Evolutionary conservation across 2,888 invertebrate species (phyloP).

Genomic region (Heliconius ismenius): DNA sequence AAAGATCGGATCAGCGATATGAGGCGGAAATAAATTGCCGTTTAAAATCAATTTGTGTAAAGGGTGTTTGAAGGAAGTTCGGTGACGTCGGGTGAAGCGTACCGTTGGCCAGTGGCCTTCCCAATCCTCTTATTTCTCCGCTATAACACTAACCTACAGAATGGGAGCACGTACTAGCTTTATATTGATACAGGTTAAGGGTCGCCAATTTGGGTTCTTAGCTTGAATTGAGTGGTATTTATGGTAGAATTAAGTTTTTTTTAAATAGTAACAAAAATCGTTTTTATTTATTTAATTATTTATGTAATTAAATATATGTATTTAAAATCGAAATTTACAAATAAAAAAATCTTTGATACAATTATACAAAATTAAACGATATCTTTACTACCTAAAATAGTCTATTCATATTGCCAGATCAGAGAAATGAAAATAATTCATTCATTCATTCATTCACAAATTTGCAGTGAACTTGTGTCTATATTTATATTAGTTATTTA

Average conservation of each 20-base stretch:
- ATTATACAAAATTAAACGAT: no score
- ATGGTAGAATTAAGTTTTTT: neutral
- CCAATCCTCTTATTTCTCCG: slow-evolving; percentile 40
- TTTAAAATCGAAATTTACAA: no score
- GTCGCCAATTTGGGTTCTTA: slow-evolving; percentile 6
- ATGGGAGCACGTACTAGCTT: slow-evolving; percentile 46
- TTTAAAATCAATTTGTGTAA: slow-evolving; percentile 83
- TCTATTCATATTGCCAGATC: no score
- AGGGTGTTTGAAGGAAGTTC: slow-evolving; percentile 73
- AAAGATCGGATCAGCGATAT: slow-evolving; percentile 80
- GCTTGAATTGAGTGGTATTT: neutral
- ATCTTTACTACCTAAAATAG: no score
- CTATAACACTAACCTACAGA: slow-evolving; percentile 44
- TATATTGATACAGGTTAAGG: slow-evolving; percentile 44
- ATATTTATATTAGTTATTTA: neutral
- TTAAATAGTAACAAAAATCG: no score
- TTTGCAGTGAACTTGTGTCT: no score
- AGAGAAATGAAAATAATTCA: no score
- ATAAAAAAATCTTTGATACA: no score
- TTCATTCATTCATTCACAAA: no score
- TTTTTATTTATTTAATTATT: no score
- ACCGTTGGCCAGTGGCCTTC: slow-evolving; percentile 34
- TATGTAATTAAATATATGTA: no score
- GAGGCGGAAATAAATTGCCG: slow-evolving; percentile 81
- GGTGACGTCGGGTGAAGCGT: slow-evolving; percentile 63